phyloP scores from a whole-genome alignment of 2,797 vertebrate genomes.

The Macrochelys suwanniensis region DNA sequence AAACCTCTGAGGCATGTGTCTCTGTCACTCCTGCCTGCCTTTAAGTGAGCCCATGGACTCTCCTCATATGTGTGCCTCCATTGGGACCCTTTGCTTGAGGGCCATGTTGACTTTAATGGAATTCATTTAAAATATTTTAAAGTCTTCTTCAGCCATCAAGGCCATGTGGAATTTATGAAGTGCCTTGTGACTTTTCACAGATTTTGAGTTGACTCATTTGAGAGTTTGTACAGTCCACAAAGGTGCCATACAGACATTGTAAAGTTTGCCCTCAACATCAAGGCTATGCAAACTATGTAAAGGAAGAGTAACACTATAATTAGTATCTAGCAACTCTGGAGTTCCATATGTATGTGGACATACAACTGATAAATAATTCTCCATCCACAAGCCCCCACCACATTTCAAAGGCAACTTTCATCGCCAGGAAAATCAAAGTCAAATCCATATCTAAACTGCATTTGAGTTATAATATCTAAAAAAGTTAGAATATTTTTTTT shows the following conservation, averaged over 20 bases:
- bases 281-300: neutral
- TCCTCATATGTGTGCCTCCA: neutral
- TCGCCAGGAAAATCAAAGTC: neutral
- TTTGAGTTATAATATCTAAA: neutral
- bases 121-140: neutral
- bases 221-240: neutral
- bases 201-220: neutral
- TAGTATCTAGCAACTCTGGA: neutral
- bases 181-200: neutral
- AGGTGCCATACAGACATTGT: neutral
- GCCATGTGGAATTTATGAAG: neutral
- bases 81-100: neutral
- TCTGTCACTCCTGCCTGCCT: neutral
- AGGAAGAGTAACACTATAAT: neutral
- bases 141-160: neutral
- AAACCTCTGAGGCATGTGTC: neutral
- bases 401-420: neutral
- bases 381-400: neutral
- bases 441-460: neutral
- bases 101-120: neutral
- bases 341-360: slow-evolving; percentile 6
- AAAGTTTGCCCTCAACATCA: neutral
- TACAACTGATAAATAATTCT: slow-evolving; percentile 4
- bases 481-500: neutral
- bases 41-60: neutral